Percentiles rank a stretch among this genome's conserved stretches.
These are phyloP conservation scores for Chelon labrosus DNA, from an alignment of 2,797 vertebrate species.

Conservation along the genomic window DNA sequence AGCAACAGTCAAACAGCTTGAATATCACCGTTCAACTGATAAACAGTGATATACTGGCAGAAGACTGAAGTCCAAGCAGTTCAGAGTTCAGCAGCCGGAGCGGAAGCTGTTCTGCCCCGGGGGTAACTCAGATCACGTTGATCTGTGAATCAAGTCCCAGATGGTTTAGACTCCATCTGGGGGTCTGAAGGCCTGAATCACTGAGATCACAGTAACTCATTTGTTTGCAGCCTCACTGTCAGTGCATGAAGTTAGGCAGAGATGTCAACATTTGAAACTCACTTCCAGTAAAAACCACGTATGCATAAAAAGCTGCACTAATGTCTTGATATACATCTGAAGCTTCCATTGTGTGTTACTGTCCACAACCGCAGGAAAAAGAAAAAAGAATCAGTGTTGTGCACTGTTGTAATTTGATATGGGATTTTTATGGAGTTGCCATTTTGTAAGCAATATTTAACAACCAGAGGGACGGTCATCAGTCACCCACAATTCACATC, in stretches of 20 bases:
- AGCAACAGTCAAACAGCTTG: not conserved
- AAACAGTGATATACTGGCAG: not conserved
- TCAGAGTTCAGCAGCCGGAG: conserved; percentile 17
- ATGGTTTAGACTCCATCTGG: conserved; percentile 15
- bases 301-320: not conserved
- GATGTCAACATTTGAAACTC: not conserved
- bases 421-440: not conserved
- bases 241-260: conserved; percentile 4
- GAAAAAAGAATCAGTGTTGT: not conserved
- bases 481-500: not conserved
- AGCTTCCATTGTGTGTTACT: not conserved
- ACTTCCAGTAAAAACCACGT: conserved; percentile 10
- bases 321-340: not conserved
- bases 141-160: conserved; percentile 23
- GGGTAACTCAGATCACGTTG: conserved; percentile 5
- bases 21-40: not conserved
- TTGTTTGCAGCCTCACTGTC: conserved; percentile 2
- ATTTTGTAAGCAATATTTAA: conserved; percentile 32
- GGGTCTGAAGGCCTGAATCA: conserved; percentile 15
- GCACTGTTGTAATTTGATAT: not conserved
- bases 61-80: not conserved
- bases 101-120: not conserved
- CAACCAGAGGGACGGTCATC: conserved; percentile 1
- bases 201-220: conserved; percentile 7
- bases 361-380: not conserved